Percentiles rank a stretch among this genome's conserved stretches.
phyloP scores from a whole-genome alignment of 2,113 vertebrate genomes.

The Dicaeum eximium region DNA sequence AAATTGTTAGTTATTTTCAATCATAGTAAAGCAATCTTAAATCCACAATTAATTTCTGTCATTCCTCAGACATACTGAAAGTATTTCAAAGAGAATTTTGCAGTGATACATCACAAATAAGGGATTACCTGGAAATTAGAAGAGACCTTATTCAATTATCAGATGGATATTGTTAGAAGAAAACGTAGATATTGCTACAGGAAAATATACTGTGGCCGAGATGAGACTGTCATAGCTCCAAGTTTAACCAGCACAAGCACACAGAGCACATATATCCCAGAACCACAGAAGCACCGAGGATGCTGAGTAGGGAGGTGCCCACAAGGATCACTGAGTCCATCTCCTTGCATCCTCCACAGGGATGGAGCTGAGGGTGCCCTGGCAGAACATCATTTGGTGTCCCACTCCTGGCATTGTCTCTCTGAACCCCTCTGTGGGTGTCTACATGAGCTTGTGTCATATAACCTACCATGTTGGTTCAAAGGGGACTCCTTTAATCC shows the following conservation, averaged over 20 bases:
- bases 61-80: background rate
- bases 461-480: background rate
- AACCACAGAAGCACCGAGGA: background rate
- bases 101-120: background rate
- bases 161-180: background rate
- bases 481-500: background rate
- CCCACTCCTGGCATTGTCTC: background rate
- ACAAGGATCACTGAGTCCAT: too few relatives aligned
- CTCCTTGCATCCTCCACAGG: rapidly evolving
- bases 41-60: background rate
- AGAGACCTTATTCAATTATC: background rate
- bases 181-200: background rate
- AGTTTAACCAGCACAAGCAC: background rate
- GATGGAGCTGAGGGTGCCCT: background rate
- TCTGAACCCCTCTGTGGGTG: background rate
- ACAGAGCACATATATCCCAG: background rate
- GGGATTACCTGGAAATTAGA: background rate
- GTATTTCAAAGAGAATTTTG: background rate
- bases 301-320: rapidly evolving
- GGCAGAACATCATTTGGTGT: background rate
- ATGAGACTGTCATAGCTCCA: background rate
- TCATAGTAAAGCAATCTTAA: background rate
- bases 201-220: background rate
- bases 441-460: background rate
- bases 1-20: background rate